Evolutionary conservation across 2,888 invertebrate species (phyloP).

Genomic region (Lottia gigantea): DNA sequence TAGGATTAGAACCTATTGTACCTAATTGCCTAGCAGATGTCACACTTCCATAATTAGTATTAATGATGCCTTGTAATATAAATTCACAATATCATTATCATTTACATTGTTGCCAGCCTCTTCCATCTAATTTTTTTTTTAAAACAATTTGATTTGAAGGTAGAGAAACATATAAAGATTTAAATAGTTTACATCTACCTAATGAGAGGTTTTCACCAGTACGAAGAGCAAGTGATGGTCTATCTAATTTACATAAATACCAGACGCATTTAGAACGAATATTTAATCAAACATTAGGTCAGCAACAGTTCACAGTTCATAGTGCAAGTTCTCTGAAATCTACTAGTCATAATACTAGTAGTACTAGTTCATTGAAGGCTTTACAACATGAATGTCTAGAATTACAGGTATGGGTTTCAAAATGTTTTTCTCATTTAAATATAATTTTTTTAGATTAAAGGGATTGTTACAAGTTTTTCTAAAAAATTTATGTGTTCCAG

Average conservation of each 20-base stretch:
- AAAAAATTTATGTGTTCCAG: not conserved
- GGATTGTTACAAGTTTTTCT: not conserved
- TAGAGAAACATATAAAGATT: conserved; percentile 74
- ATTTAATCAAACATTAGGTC: conserved; percentile 74
- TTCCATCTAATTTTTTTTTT: no score
- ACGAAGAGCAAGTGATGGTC: conserved; percentile 87
- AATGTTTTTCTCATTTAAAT: no score
- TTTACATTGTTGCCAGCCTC: no score
- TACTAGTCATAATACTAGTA: conserved; percentile 42
- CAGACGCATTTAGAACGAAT: conserved; percentile 68
- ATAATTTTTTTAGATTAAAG: no score
- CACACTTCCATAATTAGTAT: no score
- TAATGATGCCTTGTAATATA: no score
- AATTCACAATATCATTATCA: no score
- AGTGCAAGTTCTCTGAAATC: conserved; percentile 24
- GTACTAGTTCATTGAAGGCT: conserved; percentile 70
- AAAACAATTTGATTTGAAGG: conserved; percentile 52
- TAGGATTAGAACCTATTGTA: no score
- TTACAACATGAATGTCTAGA: conserved; percentile 85
- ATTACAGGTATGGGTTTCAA: conserved; percentile 73
- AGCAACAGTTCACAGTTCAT: not conserved
- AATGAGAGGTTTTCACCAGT: conserved; percentile 90
- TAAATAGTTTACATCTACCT: conserved; percentile 70
- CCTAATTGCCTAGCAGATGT: no score
- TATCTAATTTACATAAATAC: conserved; percentile 58